Evolutionary conservation across 2,888 invertebrate species (phyloP).

Genomic region (Deilephila elpenor): DNA sequence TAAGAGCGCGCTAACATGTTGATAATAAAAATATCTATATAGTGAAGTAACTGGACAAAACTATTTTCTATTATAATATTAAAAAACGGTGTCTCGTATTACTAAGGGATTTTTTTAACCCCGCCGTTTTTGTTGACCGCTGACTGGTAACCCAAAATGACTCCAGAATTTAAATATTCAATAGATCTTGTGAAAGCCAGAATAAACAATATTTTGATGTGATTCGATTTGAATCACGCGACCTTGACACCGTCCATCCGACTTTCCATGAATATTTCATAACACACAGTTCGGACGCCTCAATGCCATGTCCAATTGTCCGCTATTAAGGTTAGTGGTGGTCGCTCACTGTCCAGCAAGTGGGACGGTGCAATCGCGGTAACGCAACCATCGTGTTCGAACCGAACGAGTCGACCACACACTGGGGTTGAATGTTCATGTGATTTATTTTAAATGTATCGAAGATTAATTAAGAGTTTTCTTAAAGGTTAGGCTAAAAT

Average conservation of each 20-base stretch:
- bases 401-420: not conserved
- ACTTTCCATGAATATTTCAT: constrained; percentile 63
- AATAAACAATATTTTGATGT: not conserved
- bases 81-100: too few relatives aligned
- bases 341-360: constrained; percentile 50
- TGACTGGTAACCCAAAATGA: too few relatives aligned
- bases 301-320: constrained; percentile 65
- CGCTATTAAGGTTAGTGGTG: constrained; percentile 53
- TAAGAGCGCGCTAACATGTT: too few relatives aligned
- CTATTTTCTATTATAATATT: too few relatives aligned
- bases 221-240: constrained; percentile 38
- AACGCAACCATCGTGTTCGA: constrained; percentile 55
- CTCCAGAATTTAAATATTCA: too few relatives aligned
- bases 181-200: not conserved
- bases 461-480: too few relatives aligned
- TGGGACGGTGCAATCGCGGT: constrained; percentile 65
- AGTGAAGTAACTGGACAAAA: too few relatives aligned
- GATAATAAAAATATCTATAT: too few relatives aligned
- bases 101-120: too few relatives aligned
- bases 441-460: too few relatives aligned
- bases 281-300: constrained; percentile 59
- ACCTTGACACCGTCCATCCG: constrained; percentile 65
- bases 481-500: too few relatives aligned
- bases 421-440: not conserved
- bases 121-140: too few relatives aligned